These are phyloP conservation scores for Eospalax fontanierii DNA, from an alignment of 2,797 vertebrate species.

Conservation along the genomic window DNA sequence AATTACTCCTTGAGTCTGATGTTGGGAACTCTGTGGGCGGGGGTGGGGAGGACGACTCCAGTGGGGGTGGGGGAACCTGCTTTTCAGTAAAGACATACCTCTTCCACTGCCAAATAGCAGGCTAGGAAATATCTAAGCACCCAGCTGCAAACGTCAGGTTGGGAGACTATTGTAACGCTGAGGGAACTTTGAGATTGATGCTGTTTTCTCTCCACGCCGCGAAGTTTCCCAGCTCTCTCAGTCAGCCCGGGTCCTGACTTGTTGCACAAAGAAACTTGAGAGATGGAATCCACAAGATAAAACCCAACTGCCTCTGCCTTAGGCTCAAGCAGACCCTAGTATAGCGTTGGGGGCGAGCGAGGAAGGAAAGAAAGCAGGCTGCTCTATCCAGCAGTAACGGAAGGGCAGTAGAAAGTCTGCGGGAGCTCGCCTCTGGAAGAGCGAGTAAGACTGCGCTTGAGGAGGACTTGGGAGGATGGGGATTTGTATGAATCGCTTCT, in stretches of 20 bases:
- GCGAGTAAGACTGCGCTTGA: background rate
- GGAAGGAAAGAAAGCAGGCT: background rate
- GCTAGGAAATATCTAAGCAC: background rate
- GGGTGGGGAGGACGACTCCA: no score
- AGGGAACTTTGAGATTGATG: background rate
- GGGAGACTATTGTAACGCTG: background rate
- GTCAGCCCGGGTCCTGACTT: background rate
- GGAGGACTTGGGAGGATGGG: background rate
- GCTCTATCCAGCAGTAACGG: background rate
- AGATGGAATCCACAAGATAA: conserved; percentile 10
- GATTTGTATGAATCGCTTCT: background rate
- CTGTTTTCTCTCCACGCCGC: background rate
- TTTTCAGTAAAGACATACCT: conserved; percentile 43
- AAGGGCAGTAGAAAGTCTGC: background rate
- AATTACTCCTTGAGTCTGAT: conserved; percentile 26
- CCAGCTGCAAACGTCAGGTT: background rate
- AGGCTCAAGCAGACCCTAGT: background rate
- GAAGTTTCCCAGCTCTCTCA: background rate
- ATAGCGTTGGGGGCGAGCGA: background rate
- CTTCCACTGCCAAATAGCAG: background rate
- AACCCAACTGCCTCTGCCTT: background rate
- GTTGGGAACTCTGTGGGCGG: background rate
- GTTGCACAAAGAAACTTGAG: conserved; percentile 72
- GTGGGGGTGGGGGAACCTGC: background rate
- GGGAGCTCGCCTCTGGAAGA: background rate